These are phyloP conservation scores for Zaprionus africanus DNA, from an alignment of 1,140 invertebrate species.

Conservation along the genomic window DNA sequence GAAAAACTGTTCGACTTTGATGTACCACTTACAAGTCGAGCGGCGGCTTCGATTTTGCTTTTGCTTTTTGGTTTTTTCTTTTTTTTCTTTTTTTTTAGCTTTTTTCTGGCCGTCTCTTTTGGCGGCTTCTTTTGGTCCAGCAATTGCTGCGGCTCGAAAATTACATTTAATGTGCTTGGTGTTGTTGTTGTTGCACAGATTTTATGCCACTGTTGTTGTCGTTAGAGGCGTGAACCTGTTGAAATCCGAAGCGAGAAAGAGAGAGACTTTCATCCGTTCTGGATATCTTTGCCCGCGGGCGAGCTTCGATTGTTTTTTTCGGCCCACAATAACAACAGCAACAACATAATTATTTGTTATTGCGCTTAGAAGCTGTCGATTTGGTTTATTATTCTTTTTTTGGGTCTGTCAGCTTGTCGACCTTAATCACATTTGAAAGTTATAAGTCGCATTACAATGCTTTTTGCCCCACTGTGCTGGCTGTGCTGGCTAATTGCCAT, in stretches of 20 bases:
- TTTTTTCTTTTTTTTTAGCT: background rate
- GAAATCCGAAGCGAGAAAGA: slow-evolving; percentile 41
- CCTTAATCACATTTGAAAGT: slow-evolving; percentile 78
- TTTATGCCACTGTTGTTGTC: slow-evolving; percentile 9
- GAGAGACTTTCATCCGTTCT: slow-evolving; percentile 58
- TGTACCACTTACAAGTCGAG: slow-evolving; percentile 70
- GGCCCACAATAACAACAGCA: slow-evolving; percentile 23
- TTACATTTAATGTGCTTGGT: slow-evolving; percentile 70
- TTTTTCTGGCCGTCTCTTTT: slow-evolving; percentile 15
- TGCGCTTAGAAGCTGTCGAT: slow-evolving; percentile 67
- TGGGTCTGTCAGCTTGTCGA: slow-evolving; percentile 52
- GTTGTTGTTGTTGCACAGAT: slow-evolving; percentile 4
- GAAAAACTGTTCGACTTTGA: slow-evolving; percentile 77
- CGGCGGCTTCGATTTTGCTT: slow-evolving; percentile 31
- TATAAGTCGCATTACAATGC: slow-evolving; percentile 29
- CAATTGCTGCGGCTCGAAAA: slow-evolving; percentile 43
- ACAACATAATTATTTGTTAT: slow-evolving; percentile 59
- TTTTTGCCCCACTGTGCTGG: slow-evolving; percentile 23
- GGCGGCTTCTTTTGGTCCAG: slow-evolving; percentile 46
- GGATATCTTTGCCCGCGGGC: slow-evolving; percentile 8
- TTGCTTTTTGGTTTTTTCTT: background rate
- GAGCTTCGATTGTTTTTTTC: slow-evolving; percentile 40
- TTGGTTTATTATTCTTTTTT: slow-evolving; percentile 33
- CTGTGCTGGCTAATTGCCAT: slow-evolving; percentile 76
- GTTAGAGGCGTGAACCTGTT: slow-evolving; percentile 77